Evolutionary conservation across 2,888 invertebrate species (phyloP), one percentile per base, ranked within the genome.

Genomic region (Taphrorychus bicolor): DNA sequence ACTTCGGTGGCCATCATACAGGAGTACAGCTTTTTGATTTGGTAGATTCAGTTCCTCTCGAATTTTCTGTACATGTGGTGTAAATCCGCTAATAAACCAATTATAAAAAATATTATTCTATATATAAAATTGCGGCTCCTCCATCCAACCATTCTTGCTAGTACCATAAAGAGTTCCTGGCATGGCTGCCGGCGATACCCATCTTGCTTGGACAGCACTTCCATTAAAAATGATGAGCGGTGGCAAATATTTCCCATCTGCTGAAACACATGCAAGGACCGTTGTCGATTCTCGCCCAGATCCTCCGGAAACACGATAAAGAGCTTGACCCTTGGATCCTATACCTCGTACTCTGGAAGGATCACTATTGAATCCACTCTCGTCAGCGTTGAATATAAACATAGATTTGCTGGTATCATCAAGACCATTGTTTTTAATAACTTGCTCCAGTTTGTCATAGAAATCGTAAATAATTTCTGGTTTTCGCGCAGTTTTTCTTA

Each of bases 171-270:
- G n/a, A n/a, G n/a, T n/a, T n/a, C n/a, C n/a, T n/a, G 74, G 71
- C 61, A 59, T 70, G 5, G 72, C 60, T 1, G 65, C 59, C 9
- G 53, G 48, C 11, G 73, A 71, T n/a, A 58, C 67, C 71, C 73
- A 73, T 1, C 72, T 21, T 3, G 73, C 70, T 66, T 75, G 76
- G 3, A 76, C 74, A 18, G 60, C 65, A 18, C 61, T 72, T 14
- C 73, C 74, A 66, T 76, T 74, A 57, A 72, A 76, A 11, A 76
- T 61, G 53, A 76, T 77, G 1, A 77, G 58, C n/a, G 75, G 73
- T 40, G 74, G 74, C 9, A 76, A 56, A 21, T 7, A 42, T 11
- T 16, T n/a, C 7, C 74, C 74, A 68, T 73, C 72, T 17, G 73
- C 73, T 19, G 73, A 52, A 42, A 74, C 64, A 52, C 71, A 72